Conservation (phyloP, 2,113 vertebrate genomes). For the Leucoraja erinaceus region DNA sequence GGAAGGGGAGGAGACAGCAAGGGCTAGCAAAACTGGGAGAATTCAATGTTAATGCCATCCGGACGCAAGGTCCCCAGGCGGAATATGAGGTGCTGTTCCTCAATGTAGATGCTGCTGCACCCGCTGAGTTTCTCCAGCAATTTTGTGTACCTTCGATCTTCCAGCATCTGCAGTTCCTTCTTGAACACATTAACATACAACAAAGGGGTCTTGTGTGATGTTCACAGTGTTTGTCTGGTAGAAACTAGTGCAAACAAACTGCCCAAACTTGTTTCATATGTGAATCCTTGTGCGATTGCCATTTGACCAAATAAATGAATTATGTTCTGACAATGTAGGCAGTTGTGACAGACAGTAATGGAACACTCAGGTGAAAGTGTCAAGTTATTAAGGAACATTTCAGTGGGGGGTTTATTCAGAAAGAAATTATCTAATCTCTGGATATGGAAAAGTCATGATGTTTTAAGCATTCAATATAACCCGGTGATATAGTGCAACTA, state of each 20-base stretch:
- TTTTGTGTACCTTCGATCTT: too few relatives aligned
- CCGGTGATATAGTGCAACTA: not conserved
- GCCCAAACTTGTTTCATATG: not conserved
- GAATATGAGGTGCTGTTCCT: too few relatives aligned
- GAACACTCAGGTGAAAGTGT: not conserved
- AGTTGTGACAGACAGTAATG: not conserved
- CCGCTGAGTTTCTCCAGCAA: too few relatives aligned
- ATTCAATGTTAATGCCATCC: too few relatives aligned
- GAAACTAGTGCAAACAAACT: not conserved
- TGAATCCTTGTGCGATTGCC: not conserved
- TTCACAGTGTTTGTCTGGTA: not conserved
- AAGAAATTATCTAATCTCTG: not conserved
- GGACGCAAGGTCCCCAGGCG: too few relatives aligned
- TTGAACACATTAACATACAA: not conserved
- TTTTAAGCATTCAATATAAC: constrained; percentile 4
- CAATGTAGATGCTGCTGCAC: too few relatives aligned
- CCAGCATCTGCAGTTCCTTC: too few relatives aligned
- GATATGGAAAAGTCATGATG: not conserved
- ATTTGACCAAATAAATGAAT: not conserved
- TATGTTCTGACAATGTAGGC: not conserved
- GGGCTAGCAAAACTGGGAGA: too few relatives aligned
- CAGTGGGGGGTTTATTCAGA: not conserved
- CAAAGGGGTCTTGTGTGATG: not conserved
- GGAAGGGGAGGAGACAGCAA: too few relatives aligned
- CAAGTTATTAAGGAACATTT: not conserved